These are phyloP conservation scores for Bibio marci DNA, from an alignment of 2,888 invertebrate species.

Conservation along the genomic window DNA sequence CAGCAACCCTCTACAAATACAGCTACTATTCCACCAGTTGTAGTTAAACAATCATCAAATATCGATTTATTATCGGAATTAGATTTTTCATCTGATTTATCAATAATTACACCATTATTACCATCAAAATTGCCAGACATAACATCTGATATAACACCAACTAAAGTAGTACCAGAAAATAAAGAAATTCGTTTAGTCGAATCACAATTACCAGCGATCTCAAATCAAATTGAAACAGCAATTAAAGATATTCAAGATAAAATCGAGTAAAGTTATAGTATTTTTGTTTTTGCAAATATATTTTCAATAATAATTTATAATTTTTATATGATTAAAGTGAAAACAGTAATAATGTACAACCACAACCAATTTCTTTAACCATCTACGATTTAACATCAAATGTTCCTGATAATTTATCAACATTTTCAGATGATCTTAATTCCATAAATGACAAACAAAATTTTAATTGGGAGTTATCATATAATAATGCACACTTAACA, in stretches of 20 bases:
- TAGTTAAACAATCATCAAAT: slow-evolving; percentile 26
- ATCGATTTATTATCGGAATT: slow-evolving; percentile 61
- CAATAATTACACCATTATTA: slow-evolving; percentile 18
- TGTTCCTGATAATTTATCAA: slow-evolving; percentile 22
- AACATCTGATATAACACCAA: not conserved
- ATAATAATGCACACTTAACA: too few relatives aligned
- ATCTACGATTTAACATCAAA: slow-evolving; percentile 22
- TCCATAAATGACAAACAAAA: slow-evolving; percentile 24
- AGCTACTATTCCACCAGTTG: not conserved
- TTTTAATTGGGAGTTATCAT: slow-evolving; percentile 21
- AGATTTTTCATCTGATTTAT: slow-evolving; percentile 37
- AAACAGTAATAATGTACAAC: too few relatives aligned
- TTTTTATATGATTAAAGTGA: too few relatives aligned
- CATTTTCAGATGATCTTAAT: slow-evolving; percentile 26
- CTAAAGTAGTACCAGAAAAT: not conserved
- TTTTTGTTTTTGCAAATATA: too few relatives aligned
- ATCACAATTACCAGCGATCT: not conserved
- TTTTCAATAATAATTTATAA: too few relatives aligned
- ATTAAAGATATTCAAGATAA: too few relatives aligned
- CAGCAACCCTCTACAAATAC: not conserved
- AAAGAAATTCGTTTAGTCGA: too few relatives aligned
- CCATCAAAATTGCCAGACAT: slow-evolving; percentile 16
- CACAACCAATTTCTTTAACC: too few relatives aligned
- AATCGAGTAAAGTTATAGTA: too few relatives aligned
- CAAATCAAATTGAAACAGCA: slow-evolving; percentile 3